Evolutionary conservation across 2,797 vertebrate genomes (phyloP), one percentile per base, ranked within the genome.

Genomic region (Hyperoplus lanceolatus): DNA sequence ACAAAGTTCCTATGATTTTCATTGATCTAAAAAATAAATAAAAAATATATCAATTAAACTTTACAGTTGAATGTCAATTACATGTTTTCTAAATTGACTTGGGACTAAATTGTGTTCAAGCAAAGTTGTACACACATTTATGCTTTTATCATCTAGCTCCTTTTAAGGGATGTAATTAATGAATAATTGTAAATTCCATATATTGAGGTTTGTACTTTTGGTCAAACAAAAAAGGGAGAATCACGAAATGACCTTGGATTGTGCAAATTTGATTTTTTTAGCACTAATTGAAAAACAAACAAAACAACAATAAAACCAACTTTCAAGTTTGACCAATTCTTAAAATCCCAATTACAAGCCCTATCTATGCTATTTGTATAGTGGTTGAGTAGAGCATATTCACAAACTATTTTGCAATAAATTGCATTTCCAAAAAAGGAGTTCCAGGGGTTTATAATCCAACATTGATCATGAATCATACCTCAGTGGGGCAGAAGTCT

Each of bases 401-500:
- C 13, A 5, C 43, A 15, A 38, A 67, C 2, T 18, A 67, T 38
- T 29, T 1, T 16, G 41, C 0, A 12, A 6, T 58, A n/a, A 14
- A 39, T 39, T n/a, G 21, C 8, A 29, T 14, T 4, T n/a, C 15
- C 8, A 48, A 70, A 39, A 49, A 39, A 21, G 21, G 21, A 21
- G 21, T 21, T 51, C 9, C n/a, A 1, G 0, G 10, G 3, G 0
- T 55, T 42, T 43, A 8, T 13, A 4, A n/a, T 54, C 8, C 7
- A 66, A 48, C 6, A 9, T 61, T 39, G 29, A 15, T 82, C 88
- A 9, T 61, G 29, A 18, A 15, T 82, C 88, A 75, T 93, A 99
- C 98, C 97, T 97, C 76, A 96, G 76, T 0, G 97, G 96, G 42
- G 96, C 87, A 18, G 96, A 95, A 0, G 94, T 95, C 89, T 95